Evolutionary conservation across 2,888 invertebrate genomes (phyloP), one percentile per base, ranked within the genome.

Genomic region (Meteorus cinctellus): DNA sequence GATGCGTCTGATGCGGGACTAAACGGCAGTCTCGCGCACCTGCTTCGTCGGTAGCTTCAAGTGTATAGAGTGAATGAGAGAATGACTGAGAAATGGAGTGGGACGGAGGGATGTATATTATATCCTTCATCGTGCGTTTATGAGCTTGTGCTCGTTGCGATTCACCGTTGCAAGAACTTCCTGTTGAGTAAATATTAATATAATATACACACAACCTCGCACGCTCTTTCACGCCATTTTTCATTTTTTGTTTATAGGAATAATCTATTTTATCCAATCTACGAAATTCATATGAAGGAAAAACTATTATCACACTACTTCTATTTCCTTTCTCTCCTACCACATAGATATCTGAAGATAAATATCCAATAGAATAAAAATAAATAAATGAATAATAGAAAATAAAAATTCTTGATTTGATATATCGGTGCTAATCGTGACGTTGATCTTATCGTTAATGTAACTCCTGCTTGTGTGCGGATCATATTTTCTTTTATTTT

Each of bases 81-180:
- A 48, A 16, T 24, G 55, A 55, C 19, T 55, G 55, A 55, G 55
- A 19, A 19, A 55, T n/a, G 27, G 62, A 55, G 63, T 31, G 31
- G 16, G 34, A 65, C 29, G 36, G 34, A 48, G 72, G 66, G 67
- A 72, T 51, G 76, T 62, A 63, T 63, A 76, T 76, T 67, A 67
- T 76, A 76, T 76, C 72, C 76, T 73, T 76, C 76, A 76, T 76
- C 72, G 68, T 76, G 59, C 76, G 67, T 72, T 76, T 76, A 76
- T 76, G 72, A 76, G 59, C 60, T 66, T 68, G 72, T 63, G 72
- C 72, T 76, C 67, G 76, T 76, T 76, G 68, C 76, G 72, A 76
- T 76, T 76, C 72, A 72, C 72, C 72, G 68, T 69, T 76, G 48
- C 63, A 76, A 76, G 72, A 73, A 76, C 72, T 76, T 76, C 75